Base-by-base conservation (phyloP, 2,888 invertebrate genomes). In the Phasia obesa region DNA sequence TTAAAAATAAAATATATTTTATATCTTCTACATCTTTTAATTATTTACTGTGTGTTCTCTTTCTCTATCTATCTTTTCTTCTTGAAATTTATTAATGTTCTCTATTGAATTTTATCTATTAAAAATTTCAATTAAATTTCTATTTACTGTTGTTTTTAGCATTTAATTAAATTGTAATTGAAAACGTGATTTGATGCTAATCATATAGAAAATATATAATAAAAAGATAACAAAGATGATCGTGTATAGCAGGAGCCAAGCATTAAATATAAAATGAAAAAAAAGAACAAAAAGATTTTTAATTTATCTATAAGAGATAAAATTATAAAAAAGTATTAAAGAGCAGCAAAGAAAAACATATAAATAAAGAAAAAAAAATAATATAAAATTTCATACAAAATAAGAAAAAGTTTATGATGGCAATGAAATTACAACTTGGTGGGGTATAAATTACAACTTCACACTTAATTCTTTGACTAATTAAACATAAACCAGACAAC, bases 161-260 rank as follows among this genome's bases (percentile, higher is more conserved):
- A 6, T 65, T 71, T 71, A 71, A 81, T 81, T 49, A 60, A 76
- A 71, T 15, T 67, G 27, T 71, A 81, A 81, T 81, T 81, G 59
- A 71, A 81, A 76, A 81, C 81, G 81, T 81, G 81, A 81, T 81
- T 71, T 65, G 25, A 60, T 44, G 25, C 62, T 74, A 74, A 73
- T 57, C 57, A 53, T 44, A 65, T 31, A 65, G 31, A 31, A 59
- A 59, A 60, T 31, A 19, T 19, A n/a, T 17, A 74, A 6, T 47
- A 19, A 64, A 23, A 44, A 47, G 15, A 53, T 35, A 65, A 53
- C n/a, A 73, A 62, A 53, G n/a, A 11, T n/a, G n/a, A 4, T 35
- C 11, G 17, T 42, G 51, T 27, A 2, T 3, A 19, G 17, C 2
- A 0, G 13, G 19, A 55, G 19, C 17, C 4, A 55, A 25, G 17